Evolutionary conservation across 2,888 invertebrate genomes (phyloP), one percentile per base, ranked within the genome.

Genomic region (Thymelicus lineola): DNA sequence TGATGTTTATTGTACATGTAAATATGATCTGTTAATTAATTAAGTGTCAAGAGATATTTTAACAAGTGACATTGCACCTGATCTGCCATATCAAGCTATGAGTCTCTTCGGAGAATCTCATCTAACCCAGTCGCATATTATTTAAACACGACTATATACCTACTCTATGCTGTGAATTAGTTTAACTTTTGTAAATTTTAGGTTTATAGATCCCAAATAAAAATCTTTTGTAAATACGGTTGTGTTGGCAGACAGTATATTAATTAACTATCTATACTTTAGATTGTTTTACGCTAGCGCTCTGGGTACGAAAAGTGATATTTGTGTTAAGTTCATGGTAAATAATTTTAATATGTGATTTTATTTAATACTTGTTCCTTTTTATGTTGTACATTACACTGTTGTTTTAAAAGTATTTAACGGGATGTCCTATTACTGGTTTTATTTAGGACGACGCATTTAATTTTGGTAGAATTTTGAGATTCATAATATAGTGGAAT

Each of bases 251-350:
- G 55, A 55, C 48, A 53, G 28, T 65, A 57, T 9, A 38, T 20
- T n/a, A n/a, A n/a, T 46, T 15, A 15, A 20, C 17, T 17, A 50
- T 12, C 35, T 15, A 35, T 46, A 45, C 57, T 36, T 65, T 45
- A 35, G n/a, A 15, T 53, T 35, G 20, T 50, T 42, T 38, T n/a
- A 38, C 5, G 46, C 28, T 28, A 28, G 28, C 28, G 28, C 48
- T n/a, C 48, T 59, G 48, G 48, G 7, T 59, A 59, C 59, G 35
- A 48, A 66, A 48, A 59, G 66, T 59, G 58, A 59, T 66, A 48
- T 66, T 66, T 48, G 45, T 35, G 15, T 66, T 59, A 48, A 48
- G 58, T 58, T 45, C 20, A 53, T 9, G 53, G 20, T 53, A 53
- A 9, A 45, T 65, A 57, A 46, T 55, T 28, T 15, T 66, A 14